Base-by-base conservation (phyloP, 2,113 vertebrate species). In the Hemicordylus capensis region DNA sequence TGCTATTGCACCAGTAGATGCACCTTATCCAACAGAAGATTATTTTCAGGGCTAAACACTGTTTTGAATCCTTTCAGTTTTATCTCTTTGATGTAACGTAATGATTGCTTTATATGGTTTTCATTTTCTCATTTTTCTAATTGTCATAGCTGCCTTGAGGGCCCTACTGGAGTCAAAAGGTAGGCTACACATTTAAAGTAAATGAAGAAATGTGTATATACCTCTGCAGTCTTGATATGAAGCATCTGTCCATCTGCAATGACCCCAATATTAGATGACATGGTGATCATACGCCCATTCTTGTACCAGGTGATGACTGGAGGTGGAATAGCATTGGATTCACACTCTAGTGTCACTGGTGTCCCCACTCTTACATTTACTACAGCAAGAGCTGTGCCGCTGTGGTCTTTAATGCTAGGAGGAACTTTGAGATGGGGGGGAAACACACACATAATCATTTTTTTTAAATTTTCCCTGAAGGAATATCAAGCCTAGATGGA, bases 231-330 rank as follows among this genome's bases (percentile, higher is more conserved):
- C 91, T 93, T 96, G 80, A 99, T 96, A 48, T 92, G 84, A n/a
- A 99, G 94, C 9, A 89, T 97, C 67, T 98, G 98, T 83, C 98
- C 97, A 0, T 94, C 95, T 17, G 96, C 95, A 75, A 97, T 84
- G 74, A 98, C 74, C 59, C 85, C 95, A 83, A 97, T 1, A 2
- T 95, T 96, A 67, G 94, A 87, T 1, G 98, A 97, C 48, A 97
- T 97, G 0, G 95, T 90, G 70, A 99, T 82, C 74, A 90, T 46
- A 75, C 90, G 94, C 69, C 98, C 96, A 44, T 98, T 98, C 96
- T 98, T 99, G 94, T 98, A 98, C 99, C 99, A 99, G 87, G 96
- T 97, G 95, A 98, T 90, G 84, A 96, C 94, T 0, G 98, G 98
- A 69, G 98, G 97, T 3, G 99, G 99, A 15, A 99, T 96, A 37